Evolutionary conservation across 2,113 vertebrate species (phyloP), one percentile per base, ranked within the genome.

Genomic region (Tachuris rubrigastra): DNA sequence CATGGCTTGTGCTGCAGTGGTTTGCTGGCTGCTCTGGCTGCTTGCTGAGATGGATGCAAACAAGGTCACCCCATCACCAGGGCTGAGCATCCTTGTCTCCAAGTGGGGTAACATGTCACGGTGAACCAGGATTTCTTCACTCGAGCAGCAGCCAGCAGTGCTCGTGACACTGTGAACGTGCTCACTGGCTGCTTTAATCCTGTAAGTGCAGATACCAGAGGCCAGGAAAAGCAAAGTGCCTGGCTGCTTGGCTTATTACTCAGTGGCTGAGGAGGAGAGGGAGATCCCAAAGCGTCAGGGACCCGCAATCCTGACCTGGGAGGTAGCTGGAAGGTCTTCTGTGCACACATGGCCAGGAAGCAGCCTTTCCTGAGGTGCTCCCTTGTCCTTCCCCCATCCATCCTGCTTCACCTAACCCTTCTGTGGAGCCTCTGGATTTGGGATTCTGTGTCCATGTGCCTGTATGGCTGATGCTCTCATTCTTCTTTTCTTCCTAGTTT

Each of bases 401-500:
- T 47, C 31, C 6, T 4, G 3, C 28, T 27, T 50, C 35, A 31
- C 55, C 37, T 33, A 90, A 30, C 22, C 12, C 23, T 85, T 53
- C 59, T 30, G 8, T 44, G 59, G 21, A 35, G 35, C 20, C 11
- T 31, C 7, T 58, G 62, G 55, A 21, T 78, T 67, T 67, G 24
- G 53, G 58, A 33, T 79, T 71, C n/a, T 83, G 56, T 83, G 19
- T 55, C 42, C 27, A 2, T 7, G 3, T 62, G 42, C 21, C 35
- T 22, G 4, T 68, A 53, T 53, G 35, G 53, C 46, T 95, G 74
- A 91, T 59, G 35, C 15, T 89, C 11, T 27, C 35, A 3, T 88
- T 81, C 44, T 73, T 60, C n/a, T 60, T 93, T 97, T 63, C 73
- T 17, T 97, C 97, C 55, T 93, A 99, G 99, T 99, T 95, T 99